Evolutionary conservation across 2,888 invertebrate species (phyloP).

Genomic region (Aphidius colemani): DNA sequence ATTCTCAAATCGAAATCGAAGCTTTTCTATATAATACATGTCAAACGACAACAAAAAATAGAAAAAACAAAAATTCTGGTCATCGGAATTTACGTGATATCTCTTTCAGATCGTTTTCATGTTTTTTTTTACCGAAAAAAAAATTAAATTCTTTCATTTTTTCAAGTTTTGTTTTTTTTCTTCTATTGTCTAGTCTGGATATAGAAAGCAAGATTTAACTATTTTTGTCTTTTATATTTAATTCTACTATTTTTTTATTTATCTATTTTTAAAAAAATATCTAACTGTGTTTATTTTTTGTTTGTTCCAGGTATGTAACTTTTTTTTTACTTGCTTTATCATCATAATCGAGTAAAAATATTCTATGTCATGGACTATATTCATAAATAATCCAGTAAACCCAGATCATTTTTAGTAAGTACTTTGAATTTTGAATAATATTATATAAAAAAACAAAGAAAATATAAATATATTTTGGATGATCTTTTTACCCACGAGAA

Average conservation of each 20-base stretch:
- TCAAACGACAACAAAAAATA: not conserved
- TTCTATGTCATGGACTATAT: too few species aligned
- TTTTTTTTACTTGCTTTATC: not conserved
- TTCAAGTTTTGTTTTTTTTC: not conserved
- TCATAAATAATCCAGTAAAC: too few species aligned
- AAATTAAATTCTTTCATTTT: not conserved
- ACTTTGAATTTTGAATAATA: constrained; percentile 1
- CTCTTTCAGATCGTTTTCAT: constrained; percentile 15
- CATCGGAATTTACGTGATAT: not conserved
- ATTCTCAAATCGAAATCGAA: constrained; percentile 16
- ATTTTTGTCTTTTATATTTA: too few species aligned
- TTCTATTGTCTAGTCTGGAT: too few species aligned
- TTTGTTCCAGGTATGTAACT: too few species aligned
- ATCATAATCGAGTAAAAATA: too few species aligned
- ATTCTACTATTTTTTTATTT: too few species aligned
- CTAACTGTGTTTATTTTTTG: too few species aligned
- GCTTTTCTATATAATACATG: constrained; percentile 2
- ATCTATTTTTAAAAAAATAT: too few species aligned
- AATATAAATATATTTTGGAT: not conserved
- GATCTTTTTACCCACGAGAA: too few species aligned
- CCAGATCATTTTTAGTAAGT: constrained; percentile 2
- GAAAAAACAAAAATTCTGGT: too few species aligned
- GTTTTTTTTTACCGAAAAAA: constrained; percentile 1
- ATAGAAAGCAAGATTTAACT: too few species aligned
- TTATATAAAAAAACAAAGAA: constrained; percentile 7